Evolutionary conservation across 2,888 invertebrate species (phyloP).

Genomic region (Tenthredo amoena): DNA sequence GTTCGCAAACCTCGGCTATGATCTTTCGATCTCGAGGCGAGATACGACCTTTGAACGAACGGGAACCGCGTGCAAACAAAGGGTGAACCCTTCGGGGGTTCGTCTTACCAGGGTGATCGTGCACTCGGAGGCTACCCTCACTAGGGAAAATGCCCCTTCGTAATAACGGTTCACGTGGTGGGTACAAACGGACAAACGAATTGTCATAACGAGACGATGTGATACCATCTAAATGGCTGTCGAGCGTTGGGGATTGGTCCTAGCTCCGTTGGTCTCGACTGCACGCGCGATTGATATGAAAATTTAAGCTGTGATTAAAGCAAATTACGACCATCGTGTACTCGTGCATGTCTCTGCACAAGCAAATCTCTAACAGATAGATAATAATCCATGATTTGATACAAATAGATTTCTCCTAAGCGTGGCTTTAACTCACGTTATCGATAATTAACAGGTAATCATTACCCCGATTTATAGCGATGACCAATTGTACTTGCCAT

Average conservation of each 20-base stretch:
- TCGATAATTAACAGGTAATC: constrained; percentile 14
- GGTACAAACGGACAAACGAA: constrained; percentile 52
- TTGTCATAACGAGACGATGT: constrained; percentile 53
- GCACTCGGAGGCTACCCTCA: constrained; percentile 46
- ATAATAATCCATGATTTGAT: background rate
- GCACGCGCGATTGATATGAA: constrained; percentile 30
- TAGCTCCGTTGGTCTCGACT: background rate
- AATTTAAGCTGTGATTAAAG: constrained; percentile 10
- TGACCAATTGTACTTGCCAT: background rate
- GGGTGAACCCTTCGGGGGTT: constrained; percentile 51
- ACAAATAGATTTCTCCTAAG: constrained; percentile 24
- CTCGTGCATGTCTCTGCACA: background rate
- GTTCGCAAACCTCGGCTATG: constrained; percentile 38
- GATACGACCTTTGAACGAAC: constrained; percentile 47
- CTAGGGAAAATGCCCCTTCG: constrained; percentile 28
- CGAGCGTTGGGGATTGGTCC: background rate
- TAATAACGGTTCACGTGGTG: constrained; percentile 48
- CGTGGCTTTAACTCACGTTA: background rate
- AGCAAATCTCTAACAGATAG: background rate
- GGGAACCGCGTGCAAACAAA: constrained; percentile 51
- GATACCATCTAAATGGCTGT: constrained; percentile 48
- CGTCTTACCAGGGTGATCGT: constrained; percentile 50
- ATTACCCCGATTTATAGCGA: background rate
- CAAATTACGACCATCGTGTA: constrained; percentile 2
- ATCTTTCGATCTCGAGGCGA: constrained; percentile 45